Evolutionary conservation across 2,888 invertebrate genomes (phyloP), one percentile per base, ranked within the genome.

Genomic region (Anarsia innoxiella): DNA sequence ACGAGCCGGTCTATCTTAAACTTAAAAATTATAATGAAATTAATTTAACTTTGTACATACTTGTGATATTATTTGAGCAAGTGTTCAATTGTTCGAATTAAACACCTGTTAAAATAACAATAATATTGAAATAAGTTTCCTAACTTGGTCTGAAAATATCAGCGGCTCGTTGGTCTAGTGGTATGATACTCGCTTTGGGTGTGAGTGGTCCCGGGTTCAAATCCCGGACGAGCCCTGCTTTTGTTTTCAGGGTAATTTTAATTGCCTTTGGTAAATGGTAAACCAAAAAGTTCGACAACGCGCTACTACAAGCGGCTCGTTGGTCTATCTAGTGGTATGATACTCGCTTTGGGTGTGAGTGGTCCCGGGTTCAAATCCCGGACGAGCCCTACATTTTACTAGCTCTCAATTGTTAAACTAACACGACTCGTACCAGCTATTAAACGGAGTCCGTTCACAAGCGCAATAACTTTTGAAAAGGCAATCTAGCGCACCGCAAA

Each of bases 301-400:
- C n/a, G n/a, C n/a, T n/a, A n/a, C n/a, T n/a, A 3, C 19, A 40
- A 39, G 12, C 28, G 84, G 84, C 84, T 82, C 84, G 82, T 84
- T 85, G 85, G 85, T 86, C 84, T n/a, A n/a, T n/a, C n/a, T 85
- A 84, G 83, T 80, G 85, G 85, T 84, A 85, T 86, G 84, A 84
- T 86, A 84, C 75, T 84, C 85, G 84, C 84, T 86, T 85, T 73
- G 84, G 86, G 85, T 86, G 85, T 83, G 86, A 85, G 84, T 83
- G 86, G 85, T 84, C 84, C 84, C 85, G 85, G 85, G 86, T 85
- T 86, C 85, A 86, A 85, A 84, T 86, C 85, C 86, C 85, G 85
- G 85, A 84, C 85, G 85, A 84, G 85, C 85, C 85, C 86, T 31
- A 12, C 38, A n/a, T 45, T 34, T 34, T 34, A 11, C 12, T 2